These are phyloP conservation scores for Pyrrhia umbra DNA, from an alignment of 2,888 invertebrate species.

Conservation along the genomic window DNA sequence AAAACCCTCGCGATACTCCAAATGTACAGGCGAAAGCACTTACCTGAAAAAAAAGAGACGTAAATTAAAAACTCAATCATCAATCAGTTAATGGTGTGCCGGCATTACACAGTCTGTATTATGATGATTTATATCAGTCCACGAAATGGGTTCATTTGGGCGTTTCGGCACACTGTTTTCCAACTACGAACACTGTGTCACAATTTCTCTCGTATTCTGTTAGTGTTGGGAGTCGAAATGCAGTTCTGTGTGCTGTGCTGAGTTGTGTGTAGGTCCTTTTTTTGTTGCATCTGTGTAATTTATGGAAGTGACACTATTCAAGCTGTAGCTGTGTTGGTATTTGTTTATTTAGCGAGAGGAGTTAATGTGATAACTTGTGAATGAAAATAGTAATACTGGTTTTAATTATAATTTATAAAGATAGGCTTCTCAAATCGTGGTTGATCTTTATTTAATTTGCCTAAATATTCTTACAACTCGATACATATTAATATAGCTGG, in stretches of 20 bases:
- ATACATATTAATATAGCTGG: no score
- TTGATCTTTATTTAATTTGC: background rate
- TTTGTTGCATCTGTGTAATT: slow-evolving; percentile 60
- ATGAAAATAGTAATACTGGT: background rate
- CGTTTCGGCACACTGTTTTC: slow-evolving; percentile 49
- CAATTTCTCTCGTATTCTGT: slow-evolving; percentile 28
- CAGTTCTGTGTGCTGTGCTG: slow-evolving; percentile 20
- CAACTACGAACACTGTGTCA: slow-evolving; percentile 48
- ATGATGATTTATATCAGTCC: slow-evolving; percentile 70
- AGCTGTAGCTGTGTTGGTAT: slow-evolving; percentile 35
- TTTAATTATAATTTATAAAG: background rate
- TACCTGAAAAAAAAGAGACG: slow-evolving; percentile 70
- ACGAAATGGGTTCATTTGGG: slow-evolving; percentile 69
- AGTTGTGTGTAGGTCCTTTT: slow-evolving; percentile 44
- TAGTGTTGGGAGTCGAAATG: slow-evolving; percentile 16
- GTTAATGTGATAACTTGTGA: slow-evolving; percentile 1
- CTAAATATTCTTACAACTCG: no score
- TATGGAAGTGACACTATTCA: slow-evolving; percentile 60
- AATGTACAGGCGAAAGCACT: slow-evolving; percentile 63
- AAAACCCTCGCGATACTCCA: slow-evolving; percentile 47
- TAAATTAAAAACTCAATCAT: slow-evolving; percentile 72
- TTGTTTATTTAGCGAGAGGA: slow-evolving; percentile 19
- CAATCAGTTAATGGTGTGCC: slow-evolving; percentile 72
- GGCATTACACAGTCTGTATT: slow-evolving; percentile 57
- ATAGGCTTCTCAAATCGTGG: background rate